These are phyloP conservation scores for Kryptolebias ocellatus DNA, from an alignment of 2,797 vertebrate genomes.

Conservation along the genomic window DNA sequence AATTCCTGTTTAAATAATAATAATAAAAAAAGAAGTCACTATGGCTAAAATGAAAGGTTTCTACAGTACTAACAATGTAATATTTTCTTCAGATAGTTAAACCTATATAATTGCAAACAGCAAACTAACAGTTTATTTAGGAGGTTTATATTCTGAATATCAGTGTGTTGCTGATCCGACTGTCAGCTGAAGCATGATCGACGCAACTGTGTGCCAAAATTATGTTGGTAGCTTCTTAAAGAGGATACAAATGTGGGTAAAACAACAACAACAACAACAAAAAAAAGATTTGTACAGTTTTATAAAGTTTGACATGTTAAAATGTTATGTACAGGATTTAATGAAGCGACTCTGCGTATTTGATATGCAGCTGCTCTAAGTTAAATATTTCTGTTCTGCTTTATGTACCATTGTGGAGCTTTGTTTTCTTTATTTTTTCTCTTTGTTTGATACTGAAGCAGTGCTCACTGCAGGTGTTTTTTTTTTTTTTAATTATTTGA, in stretches of 20 bases:
- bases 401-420: slow-evolving; percentile 59
- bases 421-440: slow-evolving; percentile 64
- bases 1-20: neutral
- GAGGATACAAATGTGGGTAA: slow-evolving; percentile 63
- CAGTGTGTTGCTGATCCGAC: slow-evolving; percentile 53
- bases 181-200: slow-evolving; percentile 61
- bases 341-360: slow-evolving; percentile 71
- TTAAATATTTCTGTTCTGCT: slow-evolving; percentile 71
- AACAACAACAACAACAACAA: slow-evolving; percentile 46
- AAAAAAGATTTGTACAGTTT: slow-evolving; percentile 79
- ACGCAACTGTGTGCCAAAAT: slow-evolving; percentile 82
- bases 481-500: slow-evolving; percentile 35
- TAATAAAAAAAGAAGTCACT: neutral
- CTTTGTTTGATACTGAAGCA: slow-evolving; percentile 77
- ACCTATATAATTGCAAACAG: slow-evolving; percentile 42
- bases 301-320: slow-evolving; percentile 78
- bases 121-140: slow-evolving; percentile 63
- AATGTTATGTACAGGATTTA: slow-evolving; percentile 81
- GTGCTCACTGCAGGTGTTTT: slow-evolving; percentile 76
- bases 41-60: slow-evolving; percentile 27
- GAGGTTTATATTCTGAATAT: slow-evolving; percentile 42
- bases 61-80: slow-evolving; percentile 39
- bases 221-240: slow-evolving; percentile 70
- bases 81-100: slow-evolving; percentile 57
- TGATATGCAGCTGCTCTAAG: slow-evolving; percentile 59